Conservation (phyloP, 2,113 vertebrate species). For the Dermatemys mawii region DNA sequence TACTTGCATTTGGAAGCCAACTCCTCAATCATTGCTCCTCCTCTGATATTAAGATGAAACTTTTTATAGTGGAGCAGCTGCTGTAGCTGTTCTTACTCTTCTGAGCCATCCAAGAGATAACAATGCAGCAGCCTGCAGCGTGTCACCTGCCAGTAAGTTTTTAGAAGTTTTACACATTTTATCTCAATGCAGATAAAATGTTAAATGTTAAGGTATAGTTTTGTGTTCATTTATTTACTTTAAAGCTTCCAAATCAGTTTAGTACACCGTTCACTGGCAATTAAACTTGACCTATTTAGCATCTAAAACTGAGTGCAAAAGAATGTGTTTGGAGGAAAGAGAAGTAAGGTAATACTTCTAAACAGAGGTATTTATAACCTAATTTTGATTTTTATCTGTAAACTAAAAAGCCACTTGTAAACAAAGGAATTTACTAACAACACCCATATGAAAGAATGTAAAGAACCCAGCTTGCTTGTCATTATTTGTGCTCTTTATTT, state of each 20-base stretch:
- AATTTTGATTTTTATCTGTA: background rate
- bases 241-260: background rate
- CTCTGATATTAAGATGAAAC: slow-evolving; percentile 45
- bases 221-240: background rate
- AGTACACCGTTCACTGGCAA: background rate
- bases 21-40: slow-evolving; percentile 26
- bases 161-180: background rate
- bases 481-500: background rate
- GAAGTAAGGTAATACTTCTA: background rate
- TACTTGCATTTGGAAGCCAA: slow-evolving; percentile 36
- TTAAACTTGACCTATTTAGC: background rate
- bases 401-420: background rate
- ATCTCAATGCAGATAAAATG: too few species aligned
- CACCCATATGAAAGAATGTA: background rate
- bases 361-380: background rate
- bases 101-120: background rate
- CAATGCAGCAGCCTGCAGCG: background rate
- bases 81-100: background rate
- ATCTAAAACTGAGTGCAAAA: background rate
- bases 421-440: background rate
- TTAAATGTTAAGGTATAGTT: background rate
- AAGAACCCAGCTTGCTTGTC: background rate
- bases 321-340: background rate
- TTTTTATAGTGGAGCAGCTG: background rate
- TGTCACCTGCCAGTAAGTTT: slow-evolving; percentile 60